Base-by-base conservation (phyloP, 2,113 vertebrate species). In the Microtus montanus region DNA sequence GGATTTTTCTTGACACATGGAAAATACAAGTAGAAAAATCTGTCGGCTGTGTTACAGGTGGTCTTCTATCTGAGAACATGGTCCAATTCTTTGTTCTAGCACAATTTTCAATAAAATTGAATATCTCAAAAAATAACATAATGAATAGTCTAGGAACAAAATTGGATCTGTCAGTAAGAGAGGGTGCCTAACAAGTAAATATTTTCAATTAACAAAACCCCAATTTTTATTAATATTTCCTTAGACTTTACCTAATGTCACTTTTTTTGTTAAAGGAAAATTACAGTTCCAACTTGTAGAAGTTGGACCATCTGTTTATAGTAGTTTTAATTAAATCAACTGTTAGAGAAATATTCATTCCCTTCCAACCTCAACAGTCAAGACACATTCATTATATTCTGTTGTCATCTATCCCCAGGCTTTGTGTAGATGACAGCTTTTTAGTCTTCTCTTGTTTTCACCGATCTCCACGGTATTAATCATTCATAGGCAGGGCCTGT, bases 1-100 rank as follows among this genome's bases (percentile, higher is more conserved):
- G 78, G 54, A 88, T 86, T 90, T 84, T 89, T 10, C 35, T 92
- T 96, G 82, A 28, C 38, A 86, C 19, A 20, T 54, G 14, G 14
- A 78, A 95, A 97, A 73, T 85, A 47, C 54, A 58, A 83, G 8
- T 41, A 38, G 49, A 83, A 80, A 89, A 84, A 61, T 38, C 3
- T 66, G 30, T 26, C 78, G 13, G 47, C 47, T 92, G 92, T 94
- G 49, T 95, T 82, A 80, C 17, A 92, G 22, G 54, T 77, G 44
- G 28, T 49, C 64, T 92, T 94, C 93, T 80, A 93, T 80, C 66
- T 90, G 75, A 93, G 79, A 74, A 79, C 15, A n/a, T 33, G 61
- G 17, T 75, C 44, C 66, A n/a, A 79, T 94, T 94, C 77, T 94
- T 87, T 93, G 64, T 94, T 80, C 66, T 24, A 85, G 24, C 38